Evolutionary conservation across 2,888 invertebrate species (phyloP).

Genomic region (Tachystola acroxantha): DNA sequence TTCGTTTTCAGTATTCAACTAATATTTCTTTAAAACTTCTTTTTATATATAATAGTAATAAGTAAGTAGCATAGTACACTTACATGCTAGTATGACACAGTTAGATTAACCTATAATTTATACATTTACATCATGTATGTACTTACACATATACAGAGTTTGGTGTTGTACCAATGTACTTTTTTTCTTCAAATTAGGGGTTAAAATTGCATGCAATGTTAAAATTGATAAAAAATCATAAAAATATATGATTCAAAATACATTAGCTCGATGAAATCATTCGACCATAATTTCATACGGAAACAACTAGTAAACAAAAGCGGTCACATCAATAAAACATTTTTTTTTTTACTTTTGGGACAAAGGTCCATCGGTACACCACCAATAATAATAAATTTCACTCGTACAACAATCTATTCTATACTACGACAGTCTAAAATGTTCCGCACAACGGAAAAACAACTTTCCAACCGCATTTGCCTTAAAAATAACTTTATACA

Average conservation of each 20-base stretch:
- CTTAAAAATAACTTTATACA: slow-evolving; percentile 64
- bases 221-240: neutral
- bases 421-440: slow-evolving; percentile 73
- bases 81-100: slow-evolving; percentile 75
- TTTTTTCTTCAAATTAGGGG: too few species aligned
- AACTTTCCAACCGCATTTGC: slow-evolving; percentile 51
- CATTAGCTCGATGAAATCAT: slow-evolving; percentile 16
- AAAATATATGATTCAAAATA: neutral
- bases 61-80: slow-evolving; percentile 75
- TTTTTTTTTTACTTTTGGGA: too few species aligned
- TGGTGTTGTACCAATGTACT: slow-evolving; percentile 42
- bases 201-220: slow-evolving; percentile 13
- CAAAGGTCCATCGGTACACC: slow-evolving; percentile 41
- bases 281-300: too few species aligned
- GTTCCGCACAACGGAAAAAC: slow-evolving; percentile 77
- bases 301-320: too few species aligned
- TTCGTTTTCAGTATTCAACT: slow-evolving; percentile 59
- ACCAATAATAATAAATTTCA: slow-evolving; percentile 45
- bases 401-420: slow-evolving; percentile 66
- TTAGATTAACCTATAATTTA: slow-evolving; percentile 71
- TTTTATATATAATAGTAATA: slow-evolving; percentile 68
- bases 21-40: slow-evolving; percentile 61
- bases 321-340: neutral
- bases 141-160: slow-evolving; percentile 70
- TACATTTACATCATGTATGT: slow-evolving; percentile 70